Evolutionary conservation across 2,797 vertebrate genomes (phyloP).

Genomic region (Typhlichthys subterraneus): DNA sequence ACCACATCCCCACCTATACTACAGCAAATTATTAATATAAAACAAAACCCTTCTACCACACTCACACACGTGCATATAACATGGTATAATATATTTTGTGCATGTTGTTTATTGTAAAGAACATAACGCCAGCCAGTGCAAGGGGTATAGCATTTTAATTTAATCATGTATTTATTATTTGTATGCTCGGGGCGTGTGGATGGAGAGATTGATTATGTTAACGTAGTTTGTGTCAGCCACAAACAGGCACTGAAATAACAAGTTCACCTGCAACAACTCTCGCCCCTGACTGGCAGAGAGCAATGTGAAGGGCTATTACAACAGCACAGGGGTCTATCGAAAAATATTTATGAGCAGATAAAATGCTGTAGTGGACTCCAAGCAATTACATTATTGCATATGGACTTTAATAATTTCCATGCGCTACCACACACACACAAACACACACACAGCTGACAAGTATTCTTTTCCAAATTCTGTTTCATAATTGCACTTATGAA

Average conservation of each 20-base stretch:
- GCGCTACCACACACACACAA: too few relatives aligned
- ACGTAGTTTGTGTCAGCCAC: slow-evolving; percentile 71
- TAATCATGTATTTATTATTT: slow-evolving; percentile 65
- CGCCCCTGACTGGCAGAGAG: slow-evolving; percentile 62
- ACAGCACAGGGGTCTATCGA: slow-evolving; percentile 72
- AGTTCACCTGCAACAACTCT: slow-evolving; percentile 68
- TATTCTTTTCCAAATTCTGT: slow-evolving; percentile 6
- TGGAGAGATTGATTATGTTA: slow-evolving; percentile 76
- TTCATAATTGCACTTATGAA: neutral
- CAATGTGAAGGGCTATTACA: slow-evolving; percentile 60
- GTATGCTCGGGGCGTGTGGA: slow-evolving; percentile 70
- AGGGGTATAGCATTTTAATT: slow-evolving; percentile 65
- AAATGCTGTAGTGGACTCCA: slow-evolving; percentile 57
- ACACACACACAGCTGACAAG: slow-evolving; percentile 5
- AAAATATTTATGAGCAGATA: slow-evolving; percentile 71
- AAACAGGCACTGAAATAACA: slow-evolving; percentile 73
- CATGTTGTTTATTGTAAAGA: slow-evolving; percentile 13
- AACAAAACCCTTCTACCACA: neutral
- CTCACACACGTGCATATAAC: slow-evolving; percentile 45
- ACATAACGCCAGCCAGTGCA: slow-evolving; percentile 55
- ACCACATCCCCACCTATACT: too few relatives aligned
- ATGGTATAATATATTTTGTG: slow-evolving; percentile 27
- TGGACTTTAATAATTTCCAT: slow-evolving; percentile 48
- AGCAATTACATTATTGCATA: slow-evolving; percentile 45
- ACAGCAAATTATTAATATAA: slow-evolving; percentile 28